Evolutionary conservation across 2,113 vertebrate species (phyloP).

Genomic region (Ginglymostoma cirratum): DNA sequence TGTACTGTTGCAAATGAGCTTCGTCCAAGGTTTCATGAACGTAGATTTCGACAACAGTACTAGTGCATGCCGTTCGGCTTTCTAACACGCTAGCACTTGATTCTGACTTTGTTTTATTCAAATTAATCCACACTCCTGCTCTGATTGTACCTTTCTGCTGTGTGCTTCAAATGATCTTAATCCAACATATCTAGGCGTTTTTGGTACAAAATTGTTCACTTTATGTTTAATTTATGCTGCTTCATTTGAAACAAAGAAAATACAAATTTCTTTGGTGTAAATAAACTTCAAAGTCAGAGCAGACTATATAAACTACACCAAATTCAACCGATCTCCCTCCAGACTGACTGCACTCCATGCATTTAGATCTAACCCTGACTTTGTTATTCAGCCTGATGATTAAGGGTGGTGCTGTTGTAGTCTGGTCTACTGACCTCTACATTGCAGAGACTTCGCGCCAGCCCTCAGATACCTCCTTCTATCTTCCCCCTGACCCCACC

Average conservation of each 20-base stretch:
- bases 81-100: not conserved
- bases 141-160: not conserved
- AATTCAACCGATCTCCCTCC: too few relatives aligned
- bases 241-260: not conserved
- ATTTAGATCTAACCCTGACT: too few relatives aligned
- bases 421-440: too few relatives aligned
- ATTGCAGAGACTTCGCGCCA: too few relatives aligned
- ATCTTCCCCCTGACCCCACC: too few relatives aligned
- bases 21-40: too few relatives aligned
- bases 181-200: not conserved
- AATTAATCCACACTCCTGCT: not conserved
- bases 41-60: not conserved
- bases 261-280: not conserved
- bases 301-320: not conserved
- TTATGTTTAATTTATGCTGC: not conserved
- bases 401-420: too few relatives aligned
- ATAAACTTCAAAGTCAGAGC: not conserved
- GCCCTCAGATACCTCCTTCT: too few relatives aligned
- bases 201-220: not conserved
- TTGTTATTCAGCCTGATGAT: too few relatives aligned
- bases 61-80: not conserved
- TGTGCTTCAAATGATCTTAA: not conserved
- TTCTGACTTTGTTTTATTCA: not conserved
- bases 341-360: too few relatives aligned
- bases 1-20: not conserved